phyloP scores from a whole-genome alignment of 2,888 invertebrate genomes.

The Xylocampa areola region DNA sequence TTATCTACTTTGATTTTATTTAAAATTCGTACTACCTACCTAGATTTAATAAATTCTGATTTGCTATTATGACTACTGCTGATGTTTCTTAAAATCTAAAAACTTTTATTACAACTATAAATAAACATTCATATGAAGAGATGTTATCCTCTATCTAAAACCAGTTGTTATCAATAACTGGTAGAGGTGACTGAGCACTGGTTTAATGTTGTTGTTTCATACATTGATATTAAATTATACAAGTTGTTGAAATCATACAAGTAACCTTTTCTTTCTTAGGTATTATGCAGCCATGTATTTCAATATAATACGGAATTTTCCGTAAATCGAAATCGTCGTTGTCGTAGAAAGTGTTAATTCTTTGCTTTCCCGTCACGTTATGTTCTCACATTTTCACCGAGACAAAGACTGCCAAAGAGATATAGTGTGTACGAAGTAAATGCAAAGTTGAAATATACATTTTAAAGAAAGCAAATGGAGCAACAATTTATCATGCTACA shows the following conservation, averaged over 20 bases:
- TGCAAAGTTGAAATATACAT: slow-evolving; percentile 11
- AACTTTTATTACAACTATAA: too few species aligned
- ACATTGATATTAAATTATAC: slow-evolving; percentile 36
- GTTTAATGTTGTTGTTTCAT: slow-evolving; percentile 32
- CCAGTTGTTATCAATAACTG: slow-evolving; percentile 44
- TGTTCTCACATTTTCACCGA: slow-evolving; percentile 67
- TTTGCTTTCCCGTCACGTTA: slow-evolving; percentile 65
- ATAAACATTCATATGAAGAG: slow-evolving; percentile 1
- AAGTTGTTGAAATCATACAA: slow-evolving; percentile 35
- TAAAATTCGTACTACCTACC: too few species aligned
- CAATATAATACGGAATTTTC: slow-evolving; percentile 46
- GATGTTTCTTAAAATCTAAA: too few species aligned
- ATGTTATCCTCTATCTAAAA: slow-evolving; percentile 24
- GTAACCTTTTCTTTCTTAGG: slow-evolving; percentile 39
- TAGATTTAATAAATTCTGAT: too few species aligned
- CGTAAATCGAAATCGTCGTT: slow-evolving; percentile 44
- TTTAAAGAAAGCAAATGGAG: slow-evolving; percentile 21
- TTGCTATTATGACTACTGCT: too few species aligned
- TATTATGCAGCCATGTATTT: slow-evolving; percentile 14
- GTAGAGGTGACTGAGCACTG: slow-evolving; percentile 23
- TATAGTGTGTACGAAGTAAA: slow-evolving; percentile 34
- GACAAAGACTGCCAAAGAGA: slow-evolving; percentile 56
- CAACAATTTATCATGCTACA: slow-evolving; percentile 13
- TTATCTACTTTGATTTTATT: too few species aligned
- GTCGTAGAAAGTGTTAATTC: slow-evolving; percentile 62